Conservation (phyloP, 2,113 vertebrate species). For the Gymnocephalus cernua region DNA sequence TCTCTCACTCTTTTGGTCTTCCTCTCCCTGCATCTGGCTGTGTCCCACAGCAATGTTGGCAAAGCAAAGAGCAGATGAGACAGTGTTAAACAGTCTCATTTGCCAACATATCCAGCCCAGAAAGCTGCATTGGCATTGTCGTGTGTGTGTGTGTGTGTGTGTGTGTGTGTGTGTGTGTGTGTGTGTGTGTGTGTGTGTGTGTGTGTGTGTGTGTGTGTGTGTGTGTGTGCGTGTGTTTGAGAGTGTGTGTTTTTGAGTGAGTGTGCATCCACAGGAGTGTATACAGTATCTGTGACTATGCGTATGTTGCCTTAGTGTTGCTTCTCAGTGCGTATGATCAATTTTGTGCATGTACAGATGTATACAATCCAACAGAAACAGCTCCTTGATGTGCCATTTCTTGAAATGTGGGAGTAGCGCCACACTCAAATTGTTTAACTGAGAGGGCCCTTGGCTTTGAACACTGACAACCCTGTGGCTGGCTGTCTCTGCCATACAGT, state of each 20-base stretch:
- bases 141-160: too few relatives aligned
- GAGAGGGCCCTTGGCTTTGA: slow-evolving; percentile 73
- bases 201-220: slow-evolving; percentile 1
- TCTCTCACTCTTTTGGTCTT: slow-evolving; percentile 17
- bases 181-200: too few relatives aligned
- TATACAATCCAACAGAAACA: slow-evolving; percentile 42
- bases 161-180: too few relatives aligned
- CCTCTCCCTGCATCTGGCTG: slow-evolving; percentile 54
- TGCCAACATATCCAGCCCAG: slow-evolving; percentile 63
- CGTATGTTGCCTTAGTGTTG: neutral
- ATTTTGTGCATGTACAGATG: slow-evolving; percentile 28
- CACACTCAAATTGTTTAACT: slow-evolving; percentile 65
- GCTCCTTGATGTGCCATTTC: slow-evolving; percentile 60
- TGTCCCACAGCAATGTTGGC: slow-evolving; percentile 65
- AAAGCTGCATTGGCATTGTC: slow-evolving; percentile 51
- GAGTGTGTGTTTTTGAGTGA: neutral
- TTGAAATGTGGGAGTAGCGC: slow-evolving; percentile 54
- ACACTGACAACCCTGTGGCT: slow-evolving; percentile 70
- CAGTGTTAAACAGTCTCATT: slow-evolving; percentile 73
- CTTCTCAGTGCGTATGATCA: slow-evolving; percentile 28
- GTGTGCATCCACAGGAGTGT: neutral
- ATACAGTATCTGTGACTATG: slow-evolving; percentile 22
- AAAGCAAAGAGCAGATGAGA: slow-evolving; percentile 67
- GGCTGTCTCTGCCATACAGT: slow-evolving; percentile 68
- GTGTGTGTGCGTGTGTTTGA: slow-evolving; percentile 2